phyloP scores from a whole-genome alignment of 2,113 vertebrate species.

The Syngnathus typhle region DNA sequence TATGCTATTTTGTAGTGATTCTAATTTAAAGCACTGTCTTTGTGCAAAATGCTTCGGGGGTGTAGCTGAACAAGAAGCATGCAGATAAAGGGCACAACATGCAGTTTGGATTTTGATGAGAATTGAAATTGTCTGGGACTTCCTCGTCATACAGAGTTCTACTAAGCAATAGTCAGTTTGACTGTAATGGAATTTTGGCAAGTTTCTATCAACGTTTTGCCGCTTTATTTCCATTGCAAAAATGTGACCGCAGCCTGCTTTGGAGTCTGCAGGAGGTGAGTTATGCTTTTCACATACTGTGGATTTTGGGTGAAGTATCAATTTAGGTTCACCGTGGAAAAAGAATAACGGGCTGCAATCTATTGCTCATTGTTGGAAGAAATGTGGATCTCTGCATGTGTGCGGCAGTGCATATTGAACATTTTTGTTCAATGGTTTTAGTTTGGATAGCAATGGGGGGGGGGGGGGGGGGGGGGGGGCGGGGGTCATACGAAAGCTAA shows the following conservation, averaged over 20 bases:
- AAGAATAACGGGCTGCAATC: conserved; percentile 1
- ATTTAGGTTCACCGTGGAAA: conserved; percentile 8
- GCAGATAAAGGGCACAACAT: background rate
- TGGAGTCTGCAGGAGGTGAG: conserved; percentile 2
- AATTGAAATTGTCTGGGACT: background rate
- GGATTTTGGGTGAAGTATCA: background rate
- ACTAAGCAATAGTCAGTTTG: background rate
- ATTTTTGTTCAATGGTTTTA: conserved; percentile 16
- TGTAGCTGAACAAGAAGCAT: background rate
- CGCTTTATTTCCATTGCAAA: conserved; percentile 2
- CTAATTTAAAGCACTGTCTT: conserved; percentile 9
- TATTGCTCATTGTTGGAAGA: background rate
- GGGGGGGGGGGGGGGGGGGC: background rate
- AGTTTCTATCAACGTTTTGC: conserved; percentile 11
- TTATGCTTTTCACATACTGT: conserved; percentile 2
- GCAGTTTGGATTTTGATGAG: background rate
- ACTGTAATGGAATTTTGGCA: background rate
- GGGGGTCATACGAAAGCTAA: background rate
- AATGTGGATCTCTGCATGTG: conserved; percentile 5
- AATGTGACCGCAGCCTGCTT: background rate
- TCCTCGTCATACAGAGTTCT: background rate
- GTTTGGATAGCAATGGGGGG: background rate
- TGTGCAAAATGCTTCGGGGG: background rate
- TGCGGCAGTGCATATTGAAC: conserved; percentile 8
- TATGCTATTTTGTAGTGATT: conserved; percentile 23